Conservation (phyloP, 2,888 invertebrate genomes). For the Crossocerus cetratus region DNA sequence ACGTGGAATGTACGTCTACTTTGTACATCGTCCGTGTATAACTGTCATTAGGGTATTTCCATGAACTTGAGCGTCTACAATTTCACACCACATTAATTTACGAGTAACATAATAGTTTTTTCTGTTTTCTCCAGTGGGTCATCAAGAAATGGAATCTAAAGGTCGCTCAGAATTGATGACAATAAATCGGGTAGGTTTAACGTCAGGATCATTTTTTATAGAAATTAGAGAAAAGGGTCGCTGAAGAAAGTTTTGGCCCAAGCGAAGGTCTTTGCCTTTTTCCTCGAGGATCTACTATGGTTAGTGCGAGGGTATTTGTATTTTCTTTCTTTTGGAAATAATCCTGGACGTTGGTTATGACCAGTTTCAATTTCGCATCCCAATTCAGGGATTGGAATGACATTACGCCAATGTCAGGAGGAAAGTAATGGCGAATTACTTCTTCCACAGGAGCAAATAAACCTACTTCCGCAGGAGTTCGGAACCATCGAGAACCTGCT, state of each 20-base stretch:
- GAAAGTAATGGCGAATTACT: slow-evolving; percentile 35
- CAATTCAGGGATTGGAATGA: too few relatives aligned
- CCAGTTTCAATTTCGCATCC: background rate
- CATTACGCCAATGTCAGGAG: slow-evolving; percentile 31
- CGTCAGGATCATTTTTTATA: background rate
- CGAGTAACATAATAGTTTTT: too few relatives aligned
- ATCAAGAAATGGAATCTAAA: background rate
- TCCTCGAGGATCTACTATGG: slow-evolving; percentile 37
- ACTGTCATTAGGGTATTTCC: too few relatives aligned
- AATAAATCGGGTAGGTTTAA: background rate
- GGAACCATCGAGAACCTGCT: background rate
- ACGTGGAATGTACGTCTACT: too few relatives aligned
- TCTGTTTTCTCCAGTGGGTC: too few relatives aligned
- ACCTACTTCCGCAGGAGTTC: background rate
- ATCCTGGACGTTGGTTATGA: background rate
- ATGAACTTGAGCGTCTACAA: too few relatives aligned
- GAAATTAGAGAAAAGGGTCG: slow-evolving; percentile 19
- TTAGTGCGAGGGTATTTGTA: slow-evolving; percentile 10
- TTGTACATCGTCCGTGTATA: too few relatives aligned
- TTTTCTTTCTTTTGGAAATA: background rate
- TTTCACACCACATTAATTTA: too few relatives aligned
- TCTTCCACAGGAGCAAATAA: background rate
- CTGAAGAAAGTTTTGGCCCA: slow-evolving; percentile 35
- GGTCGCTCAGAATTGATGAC: background rate
- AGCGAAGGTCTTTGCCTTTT: slow-evolving; percentile 30